phyloP scores from a whole-genome alignment of 2,113 vertebrate species.

The Syngnathoides biaculeatus region DNA sequence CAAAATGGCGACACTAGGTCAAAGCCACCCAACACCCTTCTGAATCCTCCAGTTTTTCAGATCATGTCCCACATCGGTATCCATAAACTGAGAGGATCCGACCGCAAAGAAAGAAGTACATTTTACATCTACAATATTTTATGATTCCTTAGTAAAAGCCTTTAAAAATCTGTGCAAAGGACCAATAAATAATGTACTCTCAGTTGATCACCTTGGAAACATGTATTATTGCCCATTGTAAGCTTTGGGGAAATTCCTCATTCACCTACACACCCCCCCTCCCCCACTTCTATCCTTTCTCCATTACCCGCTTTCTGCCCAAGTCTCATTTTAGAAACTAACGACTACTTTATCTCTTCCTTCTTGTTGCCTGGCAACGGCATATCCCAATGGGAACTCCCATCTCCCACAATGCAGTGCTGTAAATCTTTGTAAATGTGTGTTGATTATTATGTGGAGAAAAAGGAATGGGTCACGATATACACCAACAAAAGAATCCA shows the following conservation, averaged over 20 bases:
- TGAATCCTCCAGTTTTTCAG: constrained; percentile 47
- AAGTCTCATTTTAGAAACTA: constrained; percentile 66
- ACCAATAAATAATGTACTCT: constrained; percentile 63
- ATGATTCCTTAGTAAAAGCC: constrained; percentile 29
- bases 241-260: constrained; percentile 42
- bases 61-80: constrained; percentile 33
- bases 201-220: constrained; percentile 48
- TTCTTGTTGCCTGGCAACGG: constrained; percentile 67
- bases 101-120: constrained; percentile 42
- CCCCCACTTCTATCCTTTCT: not conserved
- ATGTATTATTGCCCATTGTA: constrained; percentile 36
- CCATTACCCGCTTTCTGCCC: constrained; percentile 40
- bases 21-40: constrained; percentile 39
- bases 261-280: constrained; percentile 22
- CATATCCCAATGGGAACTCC: constrained; percentile 62
- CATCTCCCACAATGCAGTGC: constrained; percentile 73
- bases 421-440: constrained; percentile 92
- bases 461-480: constrained; percentile 61
- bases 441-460: constrained; percentile 76
- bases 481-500: constrained; percentile 69
- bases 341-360: constrained; percentile 64
- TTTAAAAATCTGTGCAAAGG: constrained; percentile 43
- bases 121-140: constrained; percentile 25
- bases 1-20: constrained; percentile 57
- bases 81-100: constrained; percentile 41